phyloP scores from a whole-genome alignment of 2,888 invertebrate species.

The Aleiodes alternator region DNA sequence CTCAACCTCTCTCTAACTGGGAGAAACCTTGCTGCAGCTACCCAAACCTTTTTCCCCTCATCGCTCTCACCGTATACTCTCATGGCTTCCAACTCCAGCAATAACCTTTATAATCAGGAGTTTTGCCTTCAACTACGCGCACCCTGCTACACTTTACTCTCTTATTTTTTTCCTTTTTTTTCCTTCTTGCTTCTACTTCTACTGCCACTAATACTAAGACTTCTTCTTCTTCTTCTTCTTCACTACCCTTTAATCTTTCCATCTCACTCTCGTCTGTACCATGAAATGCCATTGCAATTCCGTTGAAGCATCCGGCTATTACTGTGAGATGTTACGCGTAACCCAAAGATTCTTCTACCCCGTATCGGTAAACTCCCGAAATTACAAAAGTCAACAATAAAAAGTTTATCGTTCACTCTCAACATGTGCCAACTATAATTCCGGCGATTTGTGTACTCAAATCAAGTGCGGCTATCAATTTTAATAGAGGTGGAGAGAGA shows the following conservation, averaged over 20 bases:
- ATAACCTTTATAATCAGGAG: slow-evolving; percentile 69
- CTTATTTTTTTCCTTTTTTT: slow-evolving; percentile 9
- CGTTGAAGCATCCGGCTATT: slow-evolving; percentile 55
- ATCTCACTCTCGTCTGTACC: slow-evolving; percentile 28
- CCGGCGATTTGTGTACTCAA: slow-evolving; percentile 19
- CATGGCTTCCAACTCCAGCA: slow-evolving; percentile 63
- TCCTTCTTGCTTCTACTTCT: slow-evolving; percentile 15
- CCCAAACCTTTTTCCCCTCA: slow-evolving; percentile 49
- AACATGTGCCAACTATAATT: slow-evolving; percentile 13
- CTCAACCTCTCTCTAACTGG: slow-evolving; percentile 20
- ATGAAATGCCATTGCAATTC: slow-evolving; percentile 54
- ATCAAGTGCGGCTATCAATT: slow-evolving; percentile 18
- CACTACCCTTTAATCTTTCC: slow-evolving; percentile 44
- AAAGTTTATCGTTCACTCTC: slow-evolving; percentile 39
- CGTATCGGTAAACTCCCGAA: slow-evolving; percentile 52
- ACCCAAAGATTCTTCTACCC: slow-evolving; percentile 42
- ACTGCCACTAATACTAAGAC: slow-evolving; percentile 51
- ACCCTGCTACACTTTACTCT: slow-evolving; percentile 51
- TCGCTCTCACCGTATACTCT: slow-evolving; percentile 55
- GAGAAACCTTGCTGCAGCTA: slow-evolving; percentile 34
- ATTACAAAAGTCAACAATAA: slow-evolving; percentile 58
- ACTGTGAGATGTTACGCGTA: slow-evolving; percentile 49
- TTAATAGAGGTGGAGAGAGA: not conserved
- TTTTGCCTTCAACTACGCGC: slow-evolving; percentile 61
- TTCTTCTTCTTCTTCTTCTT: slow-evolving; percentile 45